A percentile compares a stretch with the other conserved stretches of the same genome.
Evolutionary conservation across 2,888 invertebrate genomes (phyloP).

Genomic region (Oscheius myriophilus): DNA sequence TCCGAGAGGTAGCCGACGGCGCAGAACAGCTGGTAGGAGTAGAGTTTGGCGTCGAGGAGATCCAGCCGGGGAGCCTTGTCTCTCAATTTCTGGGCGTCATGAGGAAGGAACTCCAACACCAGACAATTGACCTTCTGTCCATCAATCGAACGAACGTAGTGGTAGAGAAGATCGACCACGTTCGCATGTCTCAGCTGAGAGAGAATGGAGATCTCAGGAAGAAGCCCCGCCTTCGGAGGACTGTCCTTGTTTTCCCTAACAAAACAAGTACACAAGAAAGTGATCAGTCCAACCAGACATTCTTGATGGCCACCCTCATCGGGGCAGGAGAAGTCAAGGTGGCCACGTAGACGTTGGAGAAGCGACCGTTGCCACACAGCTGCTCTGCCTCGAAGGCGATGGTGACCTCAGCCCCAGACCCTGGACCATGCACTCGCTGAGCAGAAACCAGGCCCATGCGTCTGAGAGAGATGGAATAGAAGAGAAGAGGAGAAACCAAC

Average conservation of each 20-base stretch:
- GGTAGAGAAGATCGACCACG: slow-evolving; percentile 52
- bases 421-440: slow-evolving; percentile 16
- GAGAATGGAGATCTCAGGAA: slow-evolving; percentile 39
- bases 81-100: slow-evolving; percentile 48
- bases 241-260: slow-evolving; percentile 12
- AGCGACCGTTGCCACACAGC: slow-evolving; percentile 54
- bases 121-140: slow-evolving; percentile 49
- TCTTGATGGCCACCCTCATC: slow-evolving; percentile 56
- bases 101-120: slow-evolving; percentile 56
- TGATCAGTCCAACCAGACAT: slow-evolving; percentile 48
- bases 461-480: too few relatives aligned
- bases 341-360: slow-evolving; percentile 59
- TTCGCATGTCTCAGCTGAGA: slow-evolving; percentile 50
- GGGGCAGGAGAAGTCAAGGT: slow-evolving; percentile 39
- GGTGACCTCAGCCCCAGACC: neutral
- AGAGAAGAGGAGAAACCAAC: too few relatives aligned
- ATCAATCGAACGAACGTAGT: slow-evolving; percentile 36
- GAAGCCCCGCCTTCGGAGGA: neutral
- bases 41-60: slow-evolving; percentile 50
- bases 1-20: slow-evolving; percentile 51
- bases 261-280: neutral
- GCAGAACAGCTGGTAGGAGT: slow-evolving; percentile 56
- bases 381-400: slow-evolving; percentile 26
- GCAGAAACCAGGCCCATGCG: slow-evolving; percentile 6
- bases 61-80: slow-evolving; percentile 41